Evolutionary conservation across 2,797 vertebrate species (phyloP).

Genomic region (Margarornis squamiger): DNA sequence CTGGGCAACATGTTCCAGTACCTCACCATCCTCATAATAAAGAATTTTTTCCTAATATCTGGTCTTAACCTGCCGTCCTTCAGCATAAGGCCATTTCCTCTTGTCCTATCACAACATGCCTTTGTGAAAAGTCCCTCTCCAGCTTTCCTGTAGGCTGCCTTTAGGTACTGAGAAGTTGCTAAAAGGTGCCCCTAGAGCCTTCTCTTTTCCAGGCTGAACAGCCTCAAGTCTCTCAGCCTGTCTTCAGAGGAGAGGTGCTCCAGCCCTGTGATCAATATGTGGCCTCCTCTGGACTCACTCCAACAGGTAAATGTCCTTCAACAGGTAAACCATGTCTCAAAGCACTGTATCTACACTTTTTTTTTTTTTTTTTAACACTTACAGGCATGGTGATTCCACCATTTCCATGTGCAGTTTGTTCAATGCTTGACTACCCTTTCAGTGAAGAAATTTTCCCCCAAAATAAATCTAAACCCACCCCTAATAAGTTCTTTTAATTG

Average conservation of each 20-base stretch:
- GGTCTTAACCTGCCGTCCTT: neutral
- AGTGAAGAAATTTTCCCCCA: neutral
- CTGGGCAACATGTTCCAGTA: neutral
- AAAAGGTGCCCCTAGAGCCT: neutral
- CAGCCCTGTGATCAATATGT: neutral
- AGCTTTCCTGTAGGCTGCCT: neutral
- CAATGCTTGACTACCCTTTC: neutral
- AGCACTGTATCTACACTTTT: neutral
- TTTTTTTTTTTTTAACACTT: neutral
- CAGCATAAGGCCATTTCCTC: neutral
- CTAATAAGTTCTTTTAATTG: neutral
- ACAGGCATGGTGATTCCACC: neutral
- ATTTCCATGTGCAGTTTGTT: neutral
- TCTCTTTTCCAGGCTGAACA: neutral
- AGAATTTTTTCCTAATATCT: neutral
- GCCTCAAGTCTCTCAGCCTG: neutral
- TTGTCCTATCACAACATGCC: neutral
- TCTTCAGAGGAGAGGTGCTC: neutral
- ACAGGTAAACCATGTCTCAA: neutral
- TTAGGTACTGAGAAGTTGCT: neutral
- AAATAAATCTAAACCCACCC: neutral
- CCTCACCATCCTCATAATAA: rapidly evolving
- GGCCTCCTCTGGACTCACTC: neutral
- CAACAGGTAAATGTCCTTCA: neutral
- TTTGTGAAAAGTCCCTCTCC: neutral